These are phyloP conservation scores for Meiosimyza decipiens DNA, from an alignment of 2,888 invertebrate species.

Conservation along the genomic window DNA sequence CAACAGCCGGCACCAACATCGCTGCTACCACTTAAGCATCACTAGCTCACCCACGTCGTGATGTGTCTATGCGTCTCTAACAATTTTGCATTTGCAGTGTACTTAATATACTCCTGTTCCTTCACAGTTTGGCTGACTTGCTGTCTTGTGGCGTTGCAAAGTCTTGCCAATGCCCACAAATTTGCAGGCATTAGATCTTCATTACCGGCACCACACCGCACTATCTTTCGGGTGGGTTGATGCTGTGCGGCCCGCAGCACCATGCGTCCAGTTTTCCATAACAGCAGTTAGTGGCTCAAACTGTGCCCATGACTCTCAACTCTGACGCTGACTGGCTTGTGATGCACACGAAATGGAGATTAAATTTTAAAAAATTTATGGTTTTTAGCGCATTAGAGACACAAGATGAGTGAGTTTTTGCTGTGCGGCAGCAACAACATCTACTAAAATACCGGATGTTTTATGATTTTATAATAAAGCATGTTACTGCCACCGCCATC, in stretches of 20 bases:
- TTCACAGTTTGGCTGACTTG: not conserved
- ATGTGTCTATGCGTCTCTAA: not conserved
- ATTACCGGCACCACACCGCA: conserved; percentile 45
- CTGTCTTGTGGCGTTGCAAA: not conserved
- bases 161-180: conserved; percentile 30
- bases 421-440: conserved; percentile 9
- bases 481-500: conserved; percentile 38
- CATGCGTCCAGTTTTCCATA: conserved; percentile 12
- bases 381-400: conserved; percentile 50
- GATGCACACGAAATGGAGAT: conserved; percentile 38
- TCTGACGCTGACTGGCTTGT: conserved; percentile 38
- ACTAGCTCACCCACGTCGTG: not conserved
- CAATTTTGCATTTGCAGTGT: conserved; percentile 4
- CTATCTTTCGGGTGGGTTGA: conserved; percentile 23
- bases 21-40: conserved; percentile 1
- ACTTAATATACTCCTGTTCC: conserved; percentile 1
- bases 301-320: conserved; percentile 28
- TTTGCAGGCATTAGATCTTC: conserved; percentile 42
- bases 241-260: not conserved
- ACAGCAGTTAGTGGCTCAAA: conserved; percentile 31
- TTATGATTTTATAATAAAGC: conserved; percentile 52
- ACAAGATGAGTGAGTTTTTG: conserved; percentile 13
- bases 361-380: conserved; percentile 53
- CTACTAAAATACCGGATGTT: conserved; percentile 41
- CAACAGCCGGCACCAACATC: not conserved